Evolutionary conservation across 2,888 invertebrate species (phyloP), one percentile per base, ranked within the genome.

Genomic region (Drosophila peninsularis): DNA sequence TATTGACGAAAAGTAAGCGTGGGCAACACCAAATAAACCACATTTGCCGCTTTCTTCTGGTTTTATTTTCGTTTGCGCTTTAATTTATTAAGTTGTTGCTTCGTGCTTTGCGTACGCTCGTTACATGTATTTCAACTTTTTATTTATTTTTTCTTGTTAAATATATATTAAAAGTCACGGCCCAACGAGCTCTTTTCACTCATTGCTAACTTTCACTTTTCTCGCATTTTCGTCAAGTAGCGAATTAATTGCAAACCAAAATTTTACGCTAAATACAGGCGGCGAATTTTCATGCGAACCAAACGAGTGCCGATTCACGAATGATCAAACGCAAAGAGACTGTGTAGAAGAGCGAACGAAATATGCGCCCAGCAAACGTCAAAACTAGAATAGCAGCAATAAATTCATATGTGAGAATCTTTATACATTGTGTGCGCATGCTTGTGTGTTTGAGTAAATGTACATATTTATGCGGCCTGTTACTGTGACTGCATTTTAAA

Each of bases 141-240:
- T 63, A 39, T 74, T 30, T 30, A 30, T 30, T 30, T 30, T 10
- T 30, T 41, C 32, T 37, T 39, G 17, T 17, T 54, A 19, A 45
- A 47, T 55, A 21, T 19, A 37, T 52, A 41, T 19, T 54, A 21
- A 17, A 17, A 74, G 79, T 71, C 82, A 82, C 69, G 84, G 58
- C 50, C 80, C 68, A 73, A 67, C 54, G 55, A 73, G 78, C 76
- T 69, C 60, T 56, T 74, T 75, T 74, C 75, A 69, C 76, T 88
- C 75, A 54, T 61, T 57, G 47, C 64, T 56, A 75, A 85, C 85
- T 86, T 86, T 86, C 85, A 86, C 85, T 86, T 85, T 85, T 85
- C 52, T 77, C 62, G 55, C 62, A 58, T 62, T 75, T 75, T 74
- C 77, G 70, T 86, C 81, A 75, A 82, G 62, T 47, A 78, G 44